Evolutionary conservation across 2,888 invertebrate species (phyloP).

Genomic region (Leptura quadrifasciata): DNA sequence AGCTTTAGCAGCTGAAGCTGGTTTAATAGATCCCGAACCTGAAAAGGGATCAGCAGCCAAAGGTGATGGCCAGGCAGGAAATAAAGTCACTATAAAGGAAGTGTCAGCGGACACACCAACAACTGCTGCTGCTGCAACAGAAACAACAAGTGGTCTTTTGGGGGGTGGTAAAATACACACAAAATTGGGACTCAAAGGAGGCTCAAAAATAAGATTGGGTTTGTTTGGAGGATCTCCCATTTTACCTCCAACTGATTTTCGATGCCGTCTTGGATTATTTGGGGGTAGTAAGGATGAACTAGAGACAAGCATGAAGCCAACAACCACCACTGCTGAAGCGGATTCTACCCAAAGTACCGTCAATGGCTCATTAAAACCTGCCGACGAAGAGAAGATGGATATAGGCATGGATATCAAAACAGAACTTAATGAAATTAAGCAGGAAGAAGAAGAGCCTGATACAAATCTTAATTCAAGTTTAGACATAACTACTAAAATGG

Average conservation of each 20-base stretch:
- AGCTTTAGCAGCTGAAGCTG: slow-evolving; percentile 79
- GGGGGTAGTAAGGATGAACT: slow-evolving; percentile 70
- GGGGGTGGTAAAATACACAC: slow-evolving; percentile 69
- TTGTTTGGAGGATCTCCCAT: slow-evolving; percentile 59
- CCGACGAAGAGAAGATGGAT: slow-evolving; percentile 58
- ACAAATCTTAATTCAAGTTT: slow-evolving; percentile 39
- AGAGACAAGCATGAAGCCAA: slow-evolving; percentile 56
- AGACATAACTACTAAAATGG: slow-evolving; percentile 44
- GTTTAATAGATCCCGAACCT: slow-evolving; percentile 76
- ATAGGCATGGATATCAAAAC: slow-evolving; percentile 55
- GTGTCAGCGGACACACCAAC: slow-evolving; percentile 50
- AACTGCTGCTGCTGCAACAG: slow-evolving; percentile 48
- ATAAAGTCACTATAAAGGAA: slow-evolving; percentile 49
- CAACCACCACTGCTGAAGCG: slow-evolving; percentile 64
- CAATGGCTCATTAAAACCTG: slow-evolving; percentile 57
- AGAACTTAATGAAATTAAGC: slow-evolving; percentile 45
- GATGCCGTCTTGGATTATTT: slow-evolving; percentile 67
- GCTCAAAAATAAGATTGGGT: slow-evolving; percentile 58
- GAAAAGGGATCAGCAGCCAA: slow-evolving; percentile 57
- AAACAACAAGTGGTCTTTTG: slow-evolving; percentile 63
- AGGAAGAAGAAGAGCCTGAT: slow-evolving; percentile 52
- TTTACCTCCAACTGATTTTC: slow-evolving; percentile 58
- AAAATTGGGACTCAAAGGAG: slow-evolving; percentile 71
- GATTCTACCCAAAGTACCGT: slow-evolving; percentile 62
- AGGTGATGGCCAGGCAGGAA: slow-evolving; percentile 52